Conservation (phyloP, 2,797 vertebrate genomes). For the Pteropus rufus region DNA sequence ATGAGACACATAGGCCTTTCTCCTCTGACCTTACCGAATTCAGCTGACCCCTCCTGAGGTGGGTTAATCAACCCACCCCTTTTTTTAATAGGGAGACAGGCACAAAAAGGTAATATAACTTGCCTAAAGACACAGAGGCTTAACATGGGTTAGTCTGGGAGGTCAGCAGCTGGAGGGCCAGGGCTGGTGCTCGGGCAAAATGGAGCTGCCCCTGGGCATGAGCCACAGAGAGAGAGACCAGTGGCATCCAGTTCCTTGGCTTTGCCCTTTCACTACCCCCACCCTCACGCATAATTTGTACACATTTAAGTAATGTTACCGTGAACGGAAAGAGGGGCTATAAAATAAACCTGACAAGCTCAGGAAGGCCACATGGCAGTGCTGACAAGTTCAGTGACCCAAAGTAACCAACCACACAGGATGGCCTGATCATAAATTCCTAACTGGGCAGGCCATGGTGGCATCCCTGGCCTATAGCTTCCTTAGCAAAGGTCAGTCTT, state of each 20-base stretch:
- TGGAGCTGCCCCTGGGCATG: neutral
- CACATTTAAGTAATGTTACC: neutral
- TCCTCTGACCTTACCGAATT: neutral
- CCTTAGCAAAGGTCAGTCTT: neutral
- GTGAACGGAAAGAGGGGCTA: neutral
- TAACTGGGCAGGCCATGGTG: neutral
- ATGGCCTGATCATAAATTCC: neutral
- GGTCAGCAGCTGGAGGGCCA: neutral
- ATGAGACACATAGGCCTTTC: neutral
- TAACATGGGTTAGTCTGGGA: neutral
- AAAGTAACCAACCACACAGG: neutral
- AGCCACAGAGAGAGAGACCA: neutral
- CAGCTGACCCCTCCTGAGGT: neutral
- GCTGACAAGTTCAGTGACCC: neutral
- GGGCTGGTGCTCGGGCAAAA: neutral
- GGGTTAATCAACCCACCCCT: neutral
- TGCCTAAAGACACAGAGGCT: neutral
- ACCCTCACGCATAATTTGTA: neutral
- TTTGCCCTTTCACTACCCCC: neutral
- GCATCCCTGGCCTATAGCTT: neutral
- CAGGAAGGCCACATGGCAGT: neutral
- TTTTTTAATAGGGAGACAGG: neutral
- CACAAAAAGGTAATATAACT: neutral
- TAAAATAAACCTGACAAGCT: neutral
- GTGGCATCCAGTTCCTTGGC: too few relatives aligned